These are phyloP conservation scores for Caenorhabditis panamensis DNA, from an alignment of 2,888 invertebrate species.

Conservation along the genomic window DNA sequence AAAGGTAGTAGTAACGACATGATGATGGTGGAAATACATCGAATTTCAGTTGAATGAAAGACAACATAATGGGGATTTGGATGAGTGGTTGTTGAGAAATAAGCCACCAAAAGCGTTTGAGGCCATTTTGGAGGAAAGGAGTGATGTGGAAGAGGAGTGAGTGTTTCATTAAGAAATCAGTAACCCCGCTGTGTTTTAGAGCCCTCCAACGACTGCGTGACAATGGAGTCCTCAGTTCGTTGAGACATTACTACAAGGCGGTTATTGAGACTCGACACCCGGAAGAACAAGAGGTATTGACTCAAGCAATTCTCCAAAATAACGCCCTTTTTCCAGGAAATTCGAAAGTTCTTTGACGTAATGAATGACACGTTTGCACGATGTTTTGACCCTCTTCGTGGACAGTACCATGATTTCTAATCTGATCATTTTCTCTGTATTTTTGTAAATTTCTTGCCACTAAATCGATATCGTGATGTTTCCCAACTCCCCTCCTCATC, in stretches of 20 bases:
- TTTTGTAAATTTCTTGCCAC: neutral
- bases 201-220: slow-evolving; percentile 67
- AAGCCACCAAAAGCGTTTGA: slow-evolving; percentile 58
- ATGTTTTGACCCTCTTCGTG: slow-evolving; percentile 67
- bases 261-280: slow-evolving; percentile 61
- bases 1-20: slow-evolving; percentile 30
- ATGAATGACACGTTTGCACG: slow-evolving; percentile 70
- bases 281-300: slow-evolving; percentile 43
- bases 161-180: no score
- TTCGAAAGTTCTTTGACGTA: slow-evolving; percentile 63
- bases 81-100: slow-evolving; percentile 61
- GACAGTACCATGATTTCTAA: slow-evolving; percentile 54
- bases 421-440: neutral
- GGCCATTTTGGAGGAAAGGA: slow-evolving; percentile 57
- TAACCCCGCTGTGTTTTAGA: slow-evolving; percentile 35
- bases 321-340: slow-evolving; percentile 59
- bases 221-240: slow-evolving; percentile 62
- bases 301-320: neutral
- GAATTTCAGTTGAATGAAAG: slow-evolving; percentile 47
- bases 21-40: neutral
- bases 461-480: slow-evolving; percentile 2
- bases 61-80: slow-evolving; percentile 49
- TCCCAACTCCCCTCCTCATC: neutral
- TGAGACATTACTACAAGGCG: slow-evolving; percentile 68
- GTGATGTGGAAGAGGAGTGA: slow-evolving; percentile 56